A percentile compares a stretch with the other conserved stretches of the same genome.
Evolutionary conservation across 2,797 vertebrate genomes (phyloP).

Genomic region (Pogoniulus pusillus): DNA sequence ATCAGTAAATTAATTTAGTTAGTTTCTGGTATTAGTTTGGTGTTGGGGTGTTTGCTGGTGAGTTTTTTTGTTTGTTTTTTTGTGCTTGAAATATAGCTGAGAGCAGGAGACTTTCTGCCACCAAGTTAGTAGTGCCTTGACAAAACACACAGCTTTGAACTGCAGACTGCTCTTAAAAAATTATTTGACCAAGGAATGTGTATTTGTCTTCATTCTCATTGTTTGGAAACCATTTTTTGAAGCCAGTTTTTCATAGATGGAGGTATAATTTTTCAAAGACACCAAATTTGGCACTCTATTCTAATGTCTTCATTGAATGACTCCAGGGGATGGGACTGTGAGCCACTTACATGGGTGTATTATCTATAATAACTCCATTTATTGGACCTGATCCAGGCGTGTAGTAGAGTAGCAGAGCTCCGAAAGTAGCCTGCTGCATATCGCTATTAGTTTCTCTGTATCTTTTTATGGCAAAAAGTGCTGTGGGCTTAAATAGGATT

Average conservation of each 20-base stretch:
- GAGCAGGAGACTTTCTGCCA: not conserved
- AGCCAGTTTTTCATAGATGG: not conserved
- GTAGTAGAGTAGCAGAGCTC: slow-evolving; percentile 43
- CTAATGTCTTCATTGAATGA: slow-evolving; percentile 19
- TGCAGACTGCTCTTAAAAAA: not conserved
- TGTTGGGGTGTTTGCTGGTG: not conserved
- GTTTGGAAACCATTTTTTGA: not conserved
- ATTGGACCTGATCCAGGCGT: slow-evolving; percentile 48
- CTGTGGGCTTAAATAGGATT: slow-evolving; percentile 21
- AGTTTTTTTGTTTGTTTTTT: not conserved
- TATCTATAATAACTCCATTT: slow-evolving; percentile 56
- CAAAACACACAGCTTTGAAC: not conserved
- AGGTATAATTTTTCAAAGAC: slow-evolving; percentile 15
- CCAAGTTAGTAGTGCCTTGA: not conserved
- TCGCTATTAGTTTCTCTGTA: not conserved
- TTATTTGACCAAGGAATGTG: not conserved
- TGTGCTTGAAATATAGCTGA: not conserved
- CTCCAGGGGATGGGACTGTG: slow-evolving; percentile 46
- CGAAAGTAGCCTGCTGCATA: not conserved
- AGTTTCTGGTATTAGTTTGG: not conserved
- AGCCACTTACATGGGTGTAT: slow-evolving; percentile 53
- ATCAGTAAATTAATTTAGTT: not conserved
- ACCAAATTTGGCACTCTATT: slow-evolving; percentile 5
- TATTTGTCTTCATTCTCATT: not conserved
- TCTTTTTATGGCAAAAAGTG: not conserved